Evolutionary conservation across 2,888 invertebrate genomes (phyloP), one percentile per base, ranked within the genome.

Genomic region (Ichneumon xanthorius): DNA sequence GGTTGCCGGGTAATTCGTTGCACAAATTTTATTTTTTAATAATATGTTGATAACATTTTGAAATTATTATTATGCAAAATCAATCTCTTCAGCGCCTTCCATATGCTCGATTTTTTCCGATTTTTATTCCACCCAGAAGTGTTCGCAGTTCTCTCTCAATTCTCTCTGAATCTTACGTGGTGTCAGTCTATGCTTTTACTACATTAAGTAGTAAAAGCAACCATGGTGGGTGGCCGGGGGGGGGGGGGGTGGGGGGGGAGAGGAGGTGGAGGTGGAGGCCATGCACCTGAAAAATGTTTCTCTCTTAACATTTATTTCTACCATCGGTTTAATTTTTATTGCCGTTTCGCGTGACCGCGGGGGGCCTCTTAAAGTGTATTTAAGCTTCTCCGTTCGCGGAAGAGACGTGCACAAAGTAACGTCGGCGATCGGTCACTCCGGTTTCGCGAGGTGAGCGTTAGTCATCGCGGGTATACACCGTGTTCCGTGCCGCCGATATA

Each of bases 391-490:
- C 45, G 45, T 83, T 83, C 83, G 73, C 48, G 50, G 79, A 78
- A 82, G 30, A 11, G 70, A 75, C 75, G 53, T 75, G 50, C 48
- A 75, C 19, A 75, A 79, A 33, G 70, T 37, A 83, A 70, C 53
- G 53, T 30, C 26, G 73, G 48, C 80, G 37, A 73, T 79, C 72
- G 63, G 77, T 78, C 72, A 68, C 67, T 45, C 33, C 14, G 71
- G 73, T 78, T 71, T 72, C 53, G 58, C 58, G 78, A 78, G 82
- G 78, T 73, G 70, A 65, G 80, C 68, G 72, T 81, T 84, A 73
- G 84, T 77, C 84, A 81, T 77, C 77, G 53, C 67, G 22, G 14
- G 26, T 45, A 65, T 63, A n/a, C 65, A 37, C 48, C 48, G 14
- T 75, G 50, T 48, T 26, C 45, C 61, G 61, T 61, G 45, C 14